Conservation (phyloP, 1,140 invertebrate genomes). For the Drosophila athabasca region DNA sequence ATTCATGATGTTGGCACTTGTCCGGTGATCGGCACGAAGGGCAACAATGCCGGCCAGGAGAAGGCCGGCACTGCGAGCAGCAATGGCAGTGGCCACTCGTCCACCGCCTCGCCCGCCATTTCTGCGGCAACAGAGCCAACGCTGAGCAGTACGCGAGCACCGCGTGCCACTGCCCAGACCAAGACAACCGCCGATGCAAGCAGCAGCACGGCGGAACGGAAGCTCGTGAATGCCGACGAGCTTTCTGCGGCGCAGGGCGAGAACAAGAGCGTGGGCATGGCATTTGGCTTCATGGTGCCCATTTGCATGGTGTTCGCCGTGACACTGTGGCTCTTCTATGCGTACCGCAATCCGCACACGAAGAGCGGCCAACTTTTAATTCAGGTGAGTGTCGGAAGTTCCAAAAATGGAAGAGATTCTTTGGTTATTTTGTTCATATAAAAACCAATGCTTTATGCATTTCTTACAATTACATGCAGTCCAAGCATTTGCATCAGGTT, state of each 20-base stretch:
- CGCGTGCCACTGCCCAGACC: slow-evolving; percentile 7
- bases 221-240: slow-evolving; percentile 48
- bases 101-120: slow-evolving; percentile 2
- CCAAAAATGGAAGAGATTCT: too few species aligned
- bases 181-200: neutral
- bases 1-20: slow-evolving; percentile 84
- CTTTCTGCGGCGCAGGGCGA: slow-evolving; percentile 41
- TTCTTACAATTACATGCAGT: slow-evolving; percentile 71
- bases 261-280: slow-evolving; percentile 70
- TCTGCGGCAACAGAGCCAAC: slow-evolving; percentile 49
- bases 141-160: slow-evolving; percentile 41
- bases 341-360: slow-evolving; percentile 97
- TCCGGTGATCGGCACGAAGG: slow-evolving; percentile 74
- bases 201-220: slow-evolving; percentile 22
- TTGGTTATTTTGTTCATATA: too few species aligned
- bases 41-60: slow-evolving; percentile 70
- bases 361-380: slow-evolving; percentile 98
- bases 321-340: slow-evolving; percentile 93
- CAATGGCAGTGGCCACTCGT: neutral
- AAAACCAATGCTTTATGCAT: slow-evolving; percentile 2
- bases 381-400: slow-evolving; percentile 87
- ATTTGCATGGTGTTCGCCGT: slow-evolving; percentile 83
- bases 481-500: slow-evolving; percentile 83
- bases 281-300: slow-evolving; percentile 77
- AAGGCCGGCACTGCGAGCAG: slow-evolving; percentile 12